Evolutionary conservation across 2,113 vertebrate genomes (phyloP), one percentile per base, ranked within the genome.

Genomic region (Montifringilla adamsi): DNA sequence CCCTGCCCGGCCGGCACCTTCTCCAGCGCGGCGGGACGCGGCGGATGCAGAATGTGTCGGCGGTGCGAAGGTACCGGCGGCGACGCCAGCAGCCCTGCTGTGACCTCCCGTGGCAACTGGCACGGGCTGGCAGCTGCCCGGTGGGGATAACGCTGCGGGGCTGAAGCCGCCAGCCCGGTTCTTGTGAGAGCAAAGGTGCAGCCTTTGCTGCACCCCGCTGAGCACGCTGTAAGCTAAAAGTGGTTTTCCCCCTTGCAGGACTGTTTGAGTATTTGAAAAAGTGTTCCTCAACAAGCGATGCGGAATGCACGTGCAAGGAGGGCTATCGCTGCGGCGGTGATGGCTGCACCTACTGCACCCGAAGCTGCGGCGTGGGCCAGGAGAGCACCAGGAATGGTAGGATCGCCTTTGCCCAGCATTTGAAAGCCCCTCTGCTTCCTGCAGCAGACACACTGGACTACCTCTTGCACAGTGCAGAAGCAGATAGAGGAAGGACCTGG

Each of bases 21-120:
- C 92, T 94, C 95, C 74, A 55, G 49, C 56, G 24, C 10, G 44
- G 79, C 37, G 62, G 85, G 41, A 22, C 41, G 5, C 33, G 0
- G 7, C 14, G 5, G 24, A 33, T 97, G 96, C 84, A 87, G 8
- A 0, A 35, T 92, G 21, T 97, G 96, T 76, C 63, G 89, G 26
- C 85, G 11, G 47, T 97, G 96, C 72, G 43, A 94, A 95, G 96
- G 96, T 95, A 92, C 19, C 12, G 39, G 8, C 35, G 66, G 55
- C 24, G 30, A 30, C 5, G 15, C 53, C 35, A 12, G 24, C 37
- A 6, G 63, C 44, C 21, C 46, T 26, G 22, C 14, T 1, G 13
- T 27, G 15, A 3, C 46, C 55, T 44, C 39, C 18, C 13, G 37
- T 4, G 63, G 7, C 15, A 56, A 8, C 39, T 5, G 46, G 27